Conservation (phyloP, 2,797 vertebrate species). For the Tangara arthus region DNA sequence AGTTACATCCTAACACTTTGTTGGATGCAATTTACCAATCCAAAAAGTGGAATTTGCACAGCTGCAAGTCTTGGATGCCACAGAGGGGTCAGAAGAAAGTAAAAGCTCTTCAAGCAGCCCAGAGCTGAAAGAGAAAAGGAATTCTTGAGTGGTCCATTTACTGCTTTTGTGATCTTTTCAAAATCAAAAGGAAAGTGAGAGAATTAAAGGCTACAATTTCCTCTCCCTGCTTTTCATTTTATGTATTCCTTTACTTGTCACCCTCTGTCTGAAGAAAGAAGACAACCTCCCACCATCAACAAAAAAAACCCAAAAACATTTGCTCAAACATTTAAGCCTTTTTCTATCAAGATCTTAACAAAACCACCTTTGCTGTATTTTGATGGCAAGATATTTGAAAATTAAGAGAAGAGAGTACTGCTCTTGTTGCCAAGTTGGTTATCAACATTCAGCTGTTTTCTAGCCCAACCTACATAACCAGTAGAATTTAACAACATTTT, state of each 20-base stretch:
- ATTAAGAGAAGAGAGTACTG: background rate
- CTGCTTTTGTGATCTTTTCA: background rate
- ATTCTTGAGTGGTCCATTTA: background rate
- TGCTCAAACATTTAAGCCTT: background rate
- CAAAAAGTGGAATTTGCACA: background rate
- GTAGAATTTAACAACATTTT: background rate
- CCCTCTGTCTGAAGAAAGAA: background rate
- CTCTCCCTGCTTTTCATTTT: background rate
- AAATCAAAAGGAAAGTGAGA: background rate
- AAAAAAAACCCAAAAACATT: background rate
- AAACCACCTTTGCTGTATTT: background rate
- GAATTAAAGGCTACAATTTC: background rate
- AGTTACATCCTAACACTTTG: background rate
- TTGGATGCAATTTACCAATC: background rate
- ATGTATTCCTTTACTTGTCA: background rate
- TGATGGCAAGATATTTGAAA: accelerated
- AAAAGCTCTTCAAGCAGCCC: background rate
- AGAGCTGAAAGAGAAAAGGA: background rate
- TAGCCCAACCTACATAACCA: background rate
- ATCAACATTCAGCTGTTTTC: background rate
- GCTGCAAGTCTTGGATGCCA: background rate
- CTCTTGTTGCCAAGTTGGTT: too few relatives aligned
- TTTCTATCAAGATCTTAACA: background rate
- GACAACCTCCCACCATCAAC: background rate
- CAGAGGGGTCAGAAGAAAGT: background rate